Percentiles rank a stretch among this genome's conserved stretches.
phyloP scores from a whole-genome alignment of 2,888 invertebrate genomes.

The Scaptomyza flava region DNA sequence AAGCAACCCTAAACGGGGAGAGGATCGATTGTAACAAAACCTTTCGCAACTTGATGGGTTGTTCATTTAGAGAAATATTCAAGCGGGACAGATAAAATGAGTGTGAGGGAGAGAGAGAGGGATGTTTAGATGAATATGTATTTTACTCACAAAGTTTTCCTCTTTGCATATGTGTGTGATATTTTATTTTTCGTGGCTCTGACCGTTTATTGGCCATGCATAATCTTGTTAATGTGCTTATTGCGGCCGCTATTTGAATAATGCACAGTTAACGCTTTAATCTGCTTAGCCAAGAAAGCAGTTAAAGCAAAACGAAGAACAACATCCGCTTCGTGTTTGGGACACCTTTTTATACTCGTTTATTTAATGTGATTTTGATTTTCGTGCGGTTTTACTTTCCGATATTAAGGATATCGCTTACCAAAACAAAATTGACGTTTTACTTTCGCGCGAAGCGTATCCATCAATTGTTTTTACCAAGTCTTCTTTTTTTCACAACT shows the following conservation, averaged over 20 bases:
- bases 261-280: constrained; percentile 84
- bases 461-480: constrained; percentile 74
- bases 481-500: constrained; percentile 40
- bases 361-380: constrained; percentile 49
- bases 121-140: not conserved
- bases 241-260: constrained; percentile 74
- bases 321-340: constrained; percentile 21
- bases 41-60: constrained; percentile 13
- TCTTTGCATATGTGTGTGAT: constrained; percentile 66
- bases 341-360: constrained; percentile 18
- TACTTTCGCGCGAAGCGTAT: constrained; percentile 69
- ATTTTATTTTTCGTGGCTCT: constrained; percentile 32
- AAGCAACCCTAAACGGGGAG: constrained; percentile 18
- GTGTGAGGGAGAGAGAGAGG: not conserved
- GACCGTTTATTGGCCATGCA: constrained; percentile 84
- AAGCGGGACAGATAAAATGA: not conserved
- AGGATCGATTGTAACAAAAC: not conserved
- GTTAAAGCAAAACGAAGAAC: not conserved
- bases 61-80: constrained; percentile 5
- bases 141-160: not conserved
- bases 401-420: constrained; percentile 25
- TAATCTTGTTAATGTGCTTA: constrained; percentile 83
- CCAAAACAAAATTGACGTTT: constrained; percentile 22
- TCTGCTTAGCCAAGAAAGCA: constrained; percentile 73
- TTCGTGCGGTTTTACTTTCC: constrained; percentile 17